A percentile compares a stretch with the other conserved stretches of the same genome.
These are phyloP conservation scores for Ibidorhyncha struthersii DNA, from an alignment of 2,113 vertebrate genomes.

Conservation along the genomic window DNA sequence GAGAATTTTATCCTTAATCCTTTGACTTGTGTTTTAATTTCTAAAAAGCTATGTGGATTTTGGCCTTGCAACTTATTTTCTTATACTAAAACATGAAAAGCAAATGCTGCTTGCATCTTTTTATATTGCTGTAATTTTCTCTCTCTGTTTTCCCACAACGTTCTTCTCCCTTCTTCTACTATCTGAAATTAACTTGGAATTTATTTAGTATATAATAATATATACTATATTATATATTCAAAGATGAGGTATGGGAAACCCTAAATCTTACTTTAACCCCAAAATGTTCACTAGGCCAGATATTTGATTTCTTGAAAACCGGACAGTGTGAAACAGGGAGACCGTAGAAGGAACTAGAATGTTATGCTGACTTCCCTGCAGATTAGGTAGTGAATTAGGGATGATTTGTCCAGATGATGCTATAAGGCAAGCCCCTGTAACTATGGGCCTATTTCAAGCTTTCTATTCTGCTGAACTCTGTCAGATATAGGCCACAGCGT, in stretches of 20 bases:
- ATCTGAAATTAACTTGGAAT: background rate
- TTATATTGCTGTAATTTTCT: background rate
- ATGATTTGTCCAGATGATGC: background rate
- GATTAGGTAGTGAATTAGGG: background rate
- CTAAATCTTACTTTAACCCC: background rate
- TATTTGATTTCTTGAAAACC: background rate
- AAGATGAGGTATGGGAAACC: background rate
- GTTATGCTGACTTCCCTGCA: background rate
- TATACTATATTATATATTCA: background rate
- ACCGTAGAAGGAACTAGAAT: background rate
- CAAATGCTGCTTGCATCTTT: background rate
- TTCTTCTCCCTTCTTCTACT: background rate
- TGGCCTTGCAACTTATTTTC: background rate
- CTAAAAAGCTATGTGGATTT: background rate
- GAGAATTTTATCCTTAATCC: background rate
- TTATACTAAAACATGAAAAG: background rate
- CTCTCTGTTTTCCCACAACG: background rate
- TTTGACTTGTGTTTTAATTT: background rate
- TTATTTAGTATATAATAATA: background rate
- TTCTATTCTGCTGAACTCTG: background rate
- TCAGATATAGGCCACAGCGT: background rate
- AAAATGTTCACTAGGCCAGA: background rate
- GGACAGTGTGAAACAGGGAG: background rate
- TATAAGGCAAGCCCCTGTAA: background rate
- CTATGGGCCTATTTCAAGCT: background rate